Percentiles rank a stretch among this genome's conserved stretches.
phyloP scores from a whole-genome alignment of 2,888 invertebrate species.

The Tinea semifulvella region DNA sequence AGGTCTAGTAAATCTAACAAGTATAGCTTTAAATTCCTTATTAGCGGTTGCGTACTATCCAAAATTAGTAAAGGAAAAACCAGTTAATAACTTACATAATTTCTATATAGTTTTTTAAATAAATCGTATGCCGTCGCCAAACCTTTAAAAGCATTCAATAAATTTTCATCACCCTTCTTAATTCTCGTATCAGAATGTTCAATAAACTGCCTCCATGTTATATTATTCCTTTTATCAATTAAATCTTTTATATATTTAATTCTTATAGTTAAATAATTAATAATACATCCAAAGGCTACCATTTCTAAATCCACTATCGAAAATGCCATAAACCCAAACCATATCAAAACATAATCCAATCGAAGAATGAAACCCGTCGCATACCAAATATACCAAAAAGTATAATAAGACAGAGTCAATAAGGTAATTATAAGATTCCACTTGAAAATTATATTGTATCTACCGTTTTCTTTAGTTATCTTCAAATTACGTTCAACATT shows the following conservation, averaged over 20 bases:
- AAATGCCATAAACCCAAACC: not conserved
- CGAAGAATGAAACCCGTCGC: not conserved
- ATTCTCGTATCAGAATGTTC: too few species aligned
- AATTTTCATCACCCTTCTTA: not conserved
- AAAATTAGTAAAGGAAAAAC: too few species aligned
- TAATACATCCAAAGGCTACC: not conserved
- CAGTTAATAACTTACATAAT: constrained; percentile 7
- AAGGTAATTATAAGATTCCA: not conserved
- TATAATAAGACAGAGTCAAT: not conserved
- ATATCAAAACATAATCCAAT: not conserved
- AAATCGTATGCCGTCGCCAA: not conserved
- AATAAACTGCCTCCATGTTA: not conserved
- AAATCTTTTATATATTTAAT: not conserved
- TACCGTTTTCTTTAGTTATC: not conserved
- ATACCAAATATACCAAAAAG: not conserved
- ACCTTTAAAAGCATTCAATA: not conserved
- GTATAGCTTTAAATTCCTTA: too few species aligned
- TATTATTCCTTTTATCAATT: not conserved
- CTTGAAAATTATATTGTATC: not conserved
- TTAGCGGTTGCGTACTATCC: too few species aligned
- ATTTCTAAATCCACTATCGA: not conserved
- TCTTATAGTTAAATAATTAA: constrained; percentile 1
- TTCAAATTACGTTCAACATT: constrained; percentile 2
- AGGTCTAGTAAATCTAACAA: too few species aligned
- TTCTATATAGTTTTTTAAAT: not conserved